Evolutionary conservation across 2,888 invertebrate species (phyloP).

Genomic region (Agapostemon virescens): DNA sequence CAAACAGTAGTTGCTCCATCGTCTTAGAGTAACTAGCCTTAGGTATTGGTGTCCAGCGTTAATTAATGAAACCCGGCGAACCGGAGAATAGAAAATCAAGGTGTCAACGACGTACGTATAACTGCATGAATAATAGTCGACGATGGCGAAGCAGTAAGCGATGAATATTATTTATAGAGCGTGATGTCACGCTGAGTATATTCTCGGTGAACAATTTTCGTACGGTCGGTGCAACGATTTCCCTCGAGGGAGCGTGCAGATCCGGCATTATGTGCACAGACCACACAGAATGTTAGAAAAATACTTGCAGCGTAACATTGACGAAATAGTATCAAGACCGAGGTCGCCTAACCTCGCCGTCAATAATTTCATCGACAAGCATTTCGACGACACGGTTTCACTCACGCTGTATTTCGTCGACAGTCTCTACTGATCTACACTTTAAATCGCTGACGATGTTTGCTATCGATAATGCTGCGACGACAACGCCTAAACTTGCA

Average conservation of each 20-base stretch:
- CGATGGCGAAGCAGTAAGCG: neutral
- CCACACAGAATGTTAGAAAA: conserved; percentile 6
- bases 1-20: conserved; percentile 15
- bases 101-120: conserved; percentile 5
- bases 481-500: too few relatives aligned
- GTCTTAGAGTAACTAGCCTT: conserved; percentile 14
- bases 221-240: conserved; percentile 22
- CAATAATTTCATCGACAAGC: too few relatives aligned
- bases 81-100: conserved; percentile 11
- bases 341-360: too few relatives aligned
- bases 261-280: conserved; percentile 3
- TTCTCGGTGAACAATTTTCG: conserved; percentile 41
- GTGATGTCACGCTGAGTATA: conserved; percentile 10
- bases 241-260: conserved; percentile 5
- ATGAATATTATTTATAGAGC: conserved; percentile 35
- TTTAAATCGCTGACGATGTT: too few relatives aligned
- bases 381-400: too few relatives aligned
- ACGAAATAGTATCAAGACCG: neutral
- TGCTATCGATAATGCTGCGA: too few relatives aligned
- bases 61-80: conserved; percentile 44
- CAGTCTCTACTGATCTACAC: too few relatives aligned
- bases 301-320: neutral
- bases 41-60: conserved; percentile 24
- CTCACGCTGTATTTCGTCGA: too few relatives aligned
- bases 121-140: conserved; percentile 27